Percentiles rank a stretch among this genome's conserved stretches.
These are phyloP conservation scores for Piezodorus guildinii DNA, from an alignment of 1,140 invertebrate species.

Conservation along the genomic window DNA sequence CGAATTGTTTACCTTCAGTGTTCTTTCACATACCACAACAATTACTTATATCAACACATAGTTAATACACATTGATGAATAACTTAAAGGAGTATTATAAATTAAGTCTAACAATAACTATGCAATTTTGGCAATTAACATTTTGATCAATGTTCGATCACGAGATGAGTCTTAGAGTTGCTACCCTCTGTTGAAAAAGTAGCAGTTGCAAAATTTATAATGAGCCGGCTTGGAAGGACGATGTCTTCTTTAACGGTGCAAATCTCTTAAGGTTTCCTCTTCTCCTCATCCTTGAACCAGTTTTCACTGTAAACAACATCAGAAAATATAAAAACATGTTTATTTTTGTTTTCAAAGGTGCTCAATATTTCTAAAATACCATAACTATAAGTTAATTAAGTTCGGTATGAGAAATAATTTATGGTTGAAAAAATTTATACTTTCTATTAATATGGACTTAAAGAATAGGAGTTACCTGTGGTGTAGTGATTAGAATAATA, in stretches of 20 bases:
- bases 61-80: background rate
- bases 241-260: background rate
- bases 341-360: no score
- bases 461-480: no score
- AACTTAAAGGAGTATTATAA: constrained; percentile 2
- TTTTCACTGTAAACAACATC: constrained; percentile 52
- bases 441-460: no score
- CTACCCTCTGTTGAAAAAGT: background rate
- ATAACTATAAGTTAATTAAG: no score
- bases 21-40: no score
- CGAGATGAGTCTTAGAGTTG: background rate
- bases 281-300: constrained; percentile 44
- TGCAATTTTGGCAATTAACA: constrained; percentile 2
- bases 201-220: background rate
- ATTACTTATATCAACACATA: no score
- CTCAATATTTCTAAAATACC: no score
- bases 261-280: constrained; percentile 25
- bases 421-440: no score
- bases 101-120: constrained; percentile 11
- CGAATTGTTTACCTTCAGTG: no score
- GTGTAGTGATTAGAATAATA: no score
- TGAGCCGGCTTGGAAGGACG: no score
- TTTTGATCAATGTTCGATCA: constrained; percentile 14
- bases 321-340: background rate
- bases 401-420: no score